Conservation (phyloP, 2,888 invertebrate genomes). For the Hyles lineata region DNA sequence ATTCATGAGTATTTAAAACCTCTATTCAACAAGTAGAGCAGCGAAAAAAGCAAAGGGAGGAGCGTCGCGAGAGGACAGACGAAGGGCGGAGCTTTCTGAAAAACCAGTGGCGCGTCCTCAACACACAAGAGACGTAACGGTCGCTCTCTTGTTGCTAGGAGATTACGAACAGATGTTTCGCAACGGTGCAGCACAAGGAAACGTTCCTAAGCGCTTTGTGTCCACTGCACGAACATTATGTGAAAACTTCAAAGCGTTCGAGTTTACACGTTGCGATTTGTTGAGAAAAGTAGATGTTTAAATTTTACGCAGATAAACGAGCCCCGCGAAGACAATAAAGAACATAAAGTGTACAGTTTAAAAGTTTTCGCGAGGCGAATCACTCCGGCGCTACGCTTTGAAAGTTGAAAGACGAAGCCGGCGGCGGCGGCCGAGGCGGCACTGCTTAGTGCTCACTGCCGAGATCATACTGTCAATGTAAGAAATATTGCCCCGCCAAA, state of each 20-base stretch:
- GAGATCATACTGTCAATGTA: slow-evolving; percentile 74
- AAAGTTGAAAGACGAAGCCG: slow-evolving; percentile 75
- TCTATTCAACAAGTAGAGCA: slow-evolving; percentile 75
- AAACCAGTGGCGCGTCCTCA: slow-evolving; percentile 75
- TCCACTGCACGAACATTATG: slow-evolving; percentile 48
- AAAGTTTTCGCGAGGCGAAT: slow-evolving; percentile 74
- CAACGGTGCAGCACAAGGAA: slow-evolving; percentile 57
- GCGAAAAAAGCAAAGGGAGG: slow-evolving; percentile 77
- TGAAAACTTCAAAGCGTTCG: slow-evolving; percentile 57
- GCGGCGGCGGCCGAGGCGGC: slow-evolving; percentile 49
- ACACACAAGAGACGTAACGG: slow-evolving; percentile 73
- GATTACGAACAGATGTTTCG: slow-evolving; percentile 66
- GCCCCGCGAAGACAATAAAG: slow-evolving; percentile 76
- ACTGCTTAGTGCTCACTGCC: slow-evolving; percentile 50
- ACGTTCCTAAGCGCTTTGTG: slow-evolving; percentile 47
- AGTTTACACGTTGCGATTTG: slow-evolving; percentile 62
- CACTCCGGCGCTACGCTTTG: slow-evolving; percentile 66
- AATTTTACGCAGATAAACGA: slow-evolving; percentile 70
- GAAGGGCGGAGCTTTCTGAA: slow-evolving; percentile 75
- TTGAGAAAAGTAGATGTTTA: slow-evolving; percentile 65
- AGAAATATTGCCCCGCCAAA: slow-evolving; percentile 74
- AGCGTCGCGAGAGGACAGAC: slow-evolving; percentile 70
- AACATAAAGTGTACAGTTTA: slow-evolving; percentile 78
- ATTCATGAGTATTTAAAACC: slow-evolving; percentile 67
- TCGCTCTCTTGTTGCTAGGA: slow-evolving; percentile 71